Conservation (phyloP, 2,888 invertebrate genomes). For the Scotopteryx bipunctaria region DNA sequence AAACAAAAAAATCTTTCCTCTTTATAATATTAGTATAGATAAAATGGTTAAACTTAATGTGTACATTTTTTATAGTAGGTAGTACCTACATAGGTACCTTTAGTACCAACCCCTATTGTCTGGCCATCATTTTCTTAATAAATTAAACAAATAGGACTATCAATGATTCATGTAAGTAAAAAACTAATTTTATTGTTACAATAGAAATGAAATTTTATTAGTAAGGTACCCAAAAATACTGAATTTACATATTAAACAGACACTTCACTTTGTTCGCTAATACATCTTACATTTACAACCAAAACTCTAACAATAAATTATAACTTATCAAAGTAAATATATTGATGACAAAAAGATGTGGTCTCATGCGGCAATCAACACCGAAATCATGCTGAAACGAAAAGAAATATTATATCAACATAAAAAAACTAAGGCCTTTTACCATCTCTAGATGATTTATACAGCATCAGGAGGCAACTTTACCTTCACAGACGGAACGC, state of each 20-base stretch:
- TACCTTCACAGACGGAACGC: too few relatives aligned
- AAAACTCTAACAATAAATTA: conserved; percentile 58
- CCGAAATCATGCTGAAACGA: conserved; percentile 80
- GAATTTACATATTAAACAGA: conserved; percentile 42
- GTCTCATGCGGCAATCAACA: conserved; percentile 71
- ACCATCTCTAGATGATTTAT: too few relatives aligned
- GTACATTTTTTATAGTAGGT: too few relatives aligned
- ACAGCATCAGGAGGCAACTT: too few relatives aligned
- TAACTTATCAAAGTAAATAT: conserved; percentile 53
- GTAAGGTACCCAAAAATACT: conserved; percentile 74
- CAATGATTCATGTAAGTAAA: too few relatives aligned
- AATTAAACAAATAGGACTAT: too few relatives aligned
- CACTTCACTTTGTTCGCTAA: conserved; percentile 35
- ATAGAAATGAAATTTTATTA: conserved; percentile 46
- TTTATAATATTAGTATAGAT: too few relatives aligned
- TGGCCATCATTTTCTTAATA: too few relatives aligned
- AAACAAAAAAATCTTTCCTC: too few relatives aligned
- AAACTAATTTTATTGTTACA: not conserved
- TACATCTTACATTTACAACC: conserved; percentile 30
- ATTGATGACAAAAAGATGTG: conserved; percentile 23
- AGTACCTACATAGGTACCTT: too few relatives aligned
- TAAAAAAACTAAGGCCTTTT: not conserved
- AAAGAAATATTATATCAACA: conserved; percentile 22
- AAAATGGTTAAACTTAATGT: too few relatives aligned
- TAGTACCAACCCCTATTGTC: too few relatives aligned